A percentile compares a stretch with the other conserved stretches of the same genome.
These are phyloP conservation scores for Coenonympha arcania DNA, from an alignment of 2,888 invertebrate species.

Conservation along the genomic window DNA sequence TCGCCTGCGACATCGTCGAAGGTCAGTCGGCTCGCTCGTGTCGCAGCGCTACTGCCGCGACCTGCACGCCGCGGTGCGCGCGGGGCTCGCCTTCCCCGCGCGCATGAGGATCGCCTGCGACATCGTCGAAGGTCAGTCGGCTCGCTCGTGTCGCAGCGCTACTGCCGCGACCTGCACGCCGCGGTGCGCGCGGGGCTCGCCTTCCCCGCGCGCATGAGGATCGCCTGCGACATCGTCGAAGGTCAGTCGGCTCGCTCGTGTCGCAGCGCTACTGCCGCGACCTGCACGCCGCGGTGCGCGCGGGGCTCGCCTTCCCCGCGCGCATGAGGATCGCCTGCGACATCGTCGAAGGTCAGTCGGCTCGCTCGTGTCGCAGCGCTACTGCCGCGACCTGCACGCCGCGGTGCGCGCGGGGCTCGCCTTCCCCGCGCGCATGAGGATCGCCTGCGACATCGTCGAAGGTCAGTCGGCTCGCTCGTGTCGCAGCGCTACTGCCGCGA, in stretches of 20 bases:
- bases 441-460: too few relatives aligned
- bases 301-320: too few relatives aligned
- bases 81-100: conserved; percentile 77
- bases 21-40: conserved; percentile 74
- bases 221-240: conserved; percentile 87
- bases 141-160: conserved; percentile 81
- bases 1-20: conserved; percentile 87
- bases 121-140: conserved; percentile 79
- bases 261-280: too few relatives aligned
- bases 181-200: conserved; percentile 80
- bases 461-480: too few relatives aligned
- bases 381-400: too few relatives aligned
- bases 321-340: too few relatives aligned
- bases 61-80: conserved; percentile 82
- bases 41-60: conserved; percentile 83
- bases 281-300: too few relatives aligned
- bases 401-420: too few relatives aligned
- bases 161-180: conserved; percentile 84
- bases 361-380: too few relatives aligned
- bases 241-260: conserved; percentile 50
- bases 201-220: conserved; percentile 77
- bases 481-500: too few relatives aligned
- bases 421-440: too few relatives aligned
- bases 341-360: too few relatives aligned
- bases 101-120: conserved; percentile 84